A percentile compares a stretch with the other conserved stretches of the same genome.
Evolutionary conservation across 2,888 invertebrate genomes (phyloP).

Genomic region (Microctonus hyperodae): DNA sequence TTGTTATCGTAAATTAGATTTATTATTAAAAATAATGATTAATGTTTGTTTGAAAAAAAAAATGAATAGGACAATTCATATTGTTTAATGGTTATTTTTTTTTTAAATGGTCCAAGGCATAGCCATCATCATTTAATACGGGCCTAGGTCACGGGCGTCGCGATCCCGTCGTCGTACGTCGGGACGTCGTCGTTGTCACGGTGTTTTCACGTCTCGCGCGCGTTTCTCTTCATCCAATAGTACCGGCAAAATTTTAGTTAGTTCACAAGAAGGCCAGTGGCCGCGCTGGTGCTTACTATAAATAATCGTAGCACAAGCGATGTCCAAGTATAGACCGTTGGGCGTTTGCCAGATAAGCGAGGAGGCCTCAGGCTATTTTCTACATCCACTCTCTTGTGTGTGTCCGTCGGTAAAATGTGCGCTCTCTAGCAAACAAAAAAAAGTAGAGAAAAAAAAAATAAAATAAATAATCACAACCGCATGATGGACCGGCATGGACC

Average conservation of each 20-base stretch:
- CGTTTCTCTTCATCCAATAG: conserved; percentile 40
- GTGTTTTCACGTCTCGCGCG: conserved; percentile 33
- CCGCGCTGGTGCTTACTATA: conserved; percentile 69
- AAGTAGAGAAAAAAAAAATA: background rate
- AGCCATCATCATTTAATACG: conserved; percentile 60
- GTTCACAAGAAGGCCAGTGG: conserved; percentile 67
- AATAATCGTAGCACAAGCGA: conserved; percentile 74
- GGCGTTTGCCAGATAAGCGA: conserved; percentile 73
- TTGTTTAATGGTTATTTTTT: background rate
- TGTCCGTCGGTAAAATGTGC: conserved; percentile 27
- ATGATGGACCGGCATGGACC: too few species aligned
- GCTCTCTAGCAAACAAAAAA: background rate
- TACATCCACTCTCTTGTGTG: conserved; percentile 39
- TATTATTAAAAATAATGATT: background rate
- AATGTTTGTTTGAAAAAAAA: conserved; percentile 4
- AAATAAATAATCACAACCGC: background rate
- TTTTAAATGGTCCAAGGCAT: conserved; percentile 35
- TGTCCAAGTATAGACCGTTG: conserved; percentile 91
- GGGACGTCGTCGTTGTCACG: conserved; percentile 33
- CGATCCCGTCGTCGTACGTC: conserved; percentile 7
- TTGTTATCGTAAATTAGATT: too few species aligned
- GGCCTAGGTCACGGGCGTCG: conserved; percentile 66
- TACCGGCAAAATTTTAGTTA: conserved; percentile 61
- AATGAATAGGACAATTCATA: conserved; percentile 5
- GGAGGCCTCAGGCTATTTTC: conserved; percentile 60